Evolutionary conservation across 1,140 invertebrate genomes (phyloP).

Genomic region (Drosophila biarmipes): DNA sequence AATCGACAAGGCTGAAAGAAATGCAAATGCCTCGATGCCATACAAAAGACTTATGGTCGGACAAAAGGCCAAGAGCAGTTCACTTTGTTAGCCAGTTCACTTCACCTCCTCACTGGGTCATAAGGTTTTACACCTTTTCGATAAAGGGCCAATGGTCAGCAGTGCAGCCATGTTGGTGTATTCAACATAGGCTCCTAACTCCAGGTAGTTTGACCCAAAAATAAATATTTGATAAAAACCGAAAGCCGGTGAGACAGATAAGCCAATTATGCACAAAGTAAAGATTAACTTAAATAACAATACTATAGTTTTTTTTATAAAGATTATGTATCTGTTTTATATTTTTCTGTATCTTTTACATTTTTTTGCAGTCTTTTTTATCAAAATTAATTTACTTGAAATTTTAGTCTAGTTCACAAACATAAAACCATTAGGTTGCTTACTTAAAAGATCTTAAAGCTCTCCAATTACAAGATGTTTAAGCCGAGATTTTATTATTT

Average conservation of each 20-base stretch:
- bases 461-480: neutral
- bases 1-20: conserved; percentile 27
- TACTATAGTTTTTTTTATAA: too few relatives aligned
- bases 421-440: neutral
- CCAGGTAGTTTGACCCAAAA: neutral
- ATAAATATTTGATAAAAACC: neutral
- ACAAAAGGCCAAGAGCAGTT: conserved; percentile 36
- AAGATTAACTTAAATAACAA: neutral
- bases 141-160: conserved; percentile 15
- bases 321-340: neutral
- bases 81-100: conserved; percentile 30
- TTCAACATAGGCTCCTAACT: conserved; percentile 5
- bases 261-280: neutral
- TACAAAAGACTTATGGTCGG: conserved; percentile 36
- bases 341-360: too few relatives aligned
- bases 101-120: conserved; percentile 40
- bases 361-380: neutral
- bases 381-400: neutral
- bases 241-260: neutral
- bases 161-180: conserved; percentile 12
- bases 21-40: conserved; percentile 36
- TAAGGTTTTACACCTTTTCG: conserved; percentile 44
- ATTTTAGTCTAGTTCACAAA: neutral
- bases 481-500: neutral
- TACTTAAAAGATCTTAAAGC: neutral